These are phyloP conservation scores for Sitophilus oryzae DNA, from an alignment of 1,140 invertebrate genomes.

Conservation along the genomic window DNA sequence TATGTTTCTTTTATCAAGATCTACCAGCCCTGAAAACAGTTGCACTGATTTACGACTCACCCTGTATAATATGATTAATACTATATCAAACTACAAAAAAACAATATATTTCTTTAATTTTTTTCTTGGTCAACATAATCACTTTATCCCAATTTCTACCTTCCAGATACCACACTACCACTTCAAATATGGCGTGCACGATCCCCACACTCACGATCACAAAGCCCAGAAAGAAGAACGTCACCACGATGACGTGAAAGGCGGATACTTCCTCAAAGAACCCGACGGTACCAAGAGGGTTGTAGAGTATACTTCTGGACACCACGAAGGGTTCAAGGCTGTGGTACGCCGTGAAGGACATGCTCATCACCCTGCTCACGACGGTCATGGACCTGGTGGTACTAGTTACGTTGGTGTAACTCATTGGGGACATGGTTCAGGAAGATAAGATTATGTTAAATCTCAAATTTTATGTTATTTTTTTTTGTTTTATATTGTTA, in stretches of 20 bases:
- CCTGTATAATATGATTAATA: no score
- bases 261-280: slow-evolving; percentile 45
- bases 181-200: slow-evolving; percentile 47
- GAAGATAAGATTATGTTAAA: slow-evolving; percentile 4
- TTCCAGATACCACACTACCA: slow-evolving; percentile 36
- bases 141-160: no score
- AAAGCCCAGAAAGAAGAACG: slow-evolving; percentile 47
- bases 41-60: no score
- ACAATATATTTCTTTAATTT: no score
- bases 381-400: slow-evolving; percentile 19
- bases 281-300: slow-evolving; percentile 46
- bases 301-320: slow-evolving; percentile 46
- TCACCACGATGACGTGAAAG: slow-evolving; percentile 45
- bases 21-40: no score
- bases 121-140: no score
- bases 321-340: slow-evolving; percentile 45
- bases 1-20: no score
- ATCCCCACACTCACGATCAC: slow-evolving; percentile 46
- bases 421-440: slow-evolving; percentile 27
- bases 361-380: slow-evolving; percentile 17
- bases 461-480: not conserved
- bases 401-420: slow-evolving; percentile 32
- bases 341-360: slow-evolving; percentile 40
- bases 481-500: no score
- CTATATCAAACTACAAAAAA: no score